Base-by-base conservation (phyloP, 2,888 invertebrate species). In the Eustalomyia histrio region DNA sequence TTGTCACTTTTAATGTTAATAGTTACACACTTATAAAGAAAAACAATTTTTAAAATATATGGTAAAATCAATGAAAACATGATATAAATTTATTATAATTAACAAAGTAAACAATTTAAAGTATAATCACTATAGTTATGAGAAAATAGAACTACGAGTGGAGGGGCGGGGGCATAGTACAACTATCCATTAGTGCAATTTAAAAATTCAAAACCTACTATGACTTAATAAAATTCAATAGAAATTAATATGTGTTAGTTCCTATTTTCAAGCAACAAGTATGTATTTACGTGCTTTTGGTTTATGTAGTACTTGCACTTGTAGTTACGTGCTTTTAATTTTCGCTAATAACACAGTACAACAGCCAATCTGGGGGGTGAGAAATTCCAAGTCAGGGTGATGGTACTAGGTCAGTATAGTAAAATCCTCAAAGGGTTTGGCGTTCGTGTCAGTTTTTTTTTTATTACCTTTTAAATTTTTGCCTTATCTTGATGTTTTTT, bases 281-380 rank as follows among this genome's bases (percentile, higher is more conserved):
- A 50, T 50, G 50, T 16, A 50, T 6, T 50, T 50, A 16, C 50
- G 50, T 50, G 50, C n/a, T 50, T 50, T 50, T 50, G 50, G 12
- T 50, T 50, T 50, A 50, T 50, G 50, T 50, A 50, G 50, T 50
- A n/a, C n/a, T n/a, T n/a, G n/a, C n/a, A n/a, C n/a, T n/a, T n/a
- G n/a, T n/a, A n/a, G n/a, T n/a, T n/a, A 50, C 50, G 50, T 50
- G 50, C 16, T 50, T 50, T 50, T 14, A 14, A 10, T 50, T 50
- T 50, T 50, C 14, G 50, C 50, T 50, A 50, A 50, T 50, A 50
- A n/a, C 5, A n/a, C 12, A 50, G 5, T 8, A 8, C n/a, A n/a
- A n/a, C n/a, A n/a, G n/a, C n/a, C n/a, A n/a, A n/a, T n/a, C n/a
- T n/a, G n/a, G n/a, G n/a, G 50, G 12, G n/a, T n/a, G n/a, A n/a